Base-by-base conservation (phyloP, 2,113 vertebrate genomes). In the Puma concolor region DNA sequence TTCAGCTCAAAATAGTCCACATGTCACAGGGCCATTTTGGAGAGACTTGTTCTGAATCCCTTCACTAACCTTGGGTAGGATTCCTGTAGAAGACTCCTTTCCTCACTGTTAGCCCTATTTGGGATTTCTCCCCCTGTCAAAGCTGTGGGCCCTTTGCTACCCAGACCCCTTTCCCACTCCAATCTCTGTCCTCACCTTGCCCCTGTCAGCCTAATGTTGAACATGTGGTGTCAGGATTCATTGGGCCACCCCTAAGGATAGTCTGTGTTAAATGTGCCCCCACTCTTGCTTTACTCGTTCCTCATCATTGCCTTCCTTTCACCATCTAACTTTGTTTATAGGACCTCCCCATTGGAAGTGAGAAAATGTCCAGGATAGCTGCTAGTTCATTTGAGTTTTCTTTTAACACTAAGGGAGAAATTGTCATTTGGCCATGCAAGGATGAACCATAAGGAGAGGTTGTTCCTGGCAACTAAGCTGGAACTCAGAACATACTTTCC, bases 401-500 rank as follows among this genome's bases (percentile, higher is more conserved):
- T 89, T n/a, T 94, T 48, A 74, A 33, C 90, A 31, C 79, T 76
- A 10, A 66, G 36, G 52, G 21, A 84, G 48, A 79, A 54, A 71
- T 41, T 92, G 41, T 31, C 41, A 41, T 77, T 67, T 7, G 33
- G 19, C 19, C n/a, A 69, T 29, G 29, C 48, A 91, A 80, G 67
- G 60, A 82, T 63, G 71, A 96, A 31, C 60, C 66, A 54, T 16
- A n/a, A 7, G 41, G 74, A 94, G 74, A 92, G 31, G 54, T 84
- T 84, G 21, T 96, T 92, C 33, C n/a, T 86, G 16, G 69, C 33
- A 87, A 48, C 21, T 31, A 71, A 91, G 16, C 21, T 92, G 72
- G 41, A 87, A 87, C 33, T 79, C 74, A 90, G 72, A 92, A 66
- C 23, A 38, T 8, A 21, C 82, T 95, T 95, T 86, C 50, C 79